Percentiles rank a stretch among this genome's conserved stretches.
Conservation (phyloP, 2,888 invertebrate genomes). For the Morpho achilles region DNA sequence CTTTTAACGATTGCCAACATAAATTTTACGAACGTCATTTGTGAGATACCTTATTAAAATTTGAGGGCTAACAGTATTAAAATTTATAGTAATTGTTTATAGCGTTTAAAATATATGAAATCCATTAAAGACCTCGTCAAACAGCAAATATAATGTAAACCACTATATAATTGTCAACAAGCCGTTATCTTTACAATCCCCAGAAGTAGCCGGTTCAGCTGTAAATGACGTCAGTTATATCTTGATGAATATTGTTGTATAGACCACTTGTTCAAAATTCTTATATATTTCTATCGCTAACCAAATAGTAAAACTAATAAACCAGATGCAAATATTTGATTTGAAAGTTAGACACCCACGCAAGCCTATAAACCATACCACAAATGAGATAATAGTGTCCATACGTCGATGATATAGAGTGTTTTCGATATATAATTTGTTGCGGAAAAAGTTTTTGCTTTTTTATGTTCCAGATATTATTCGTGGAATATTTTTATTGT, state of each 20-base stretch:
- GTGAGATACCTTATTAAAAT: no score
- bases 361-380: background rate
- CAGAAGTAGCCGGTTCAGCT: constrained; percentile 18
- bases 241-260: constrained; percentile 3
- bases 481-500: no score
- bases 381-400: constrained; percentile 1
- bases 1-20: no score
- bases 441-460: no score
- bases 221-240: constrained; percentile 4
- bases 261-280: constrained; percentile 1
- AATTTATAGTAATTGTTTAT: no score
- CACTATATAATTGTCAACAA: constrained; percentile 16
- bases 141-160: constrained; percentile 10
- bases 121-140: background rate
- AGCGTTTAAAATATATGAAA: no score
- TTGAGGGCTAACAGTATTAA: no score
- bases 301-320: constrained; percentile 4
- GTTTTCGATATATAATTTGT: no score
- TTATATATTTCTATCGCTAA: constrained; percentile 5
- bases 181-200: constrained; percentile 19
- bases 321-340: constrained; percentile 9
- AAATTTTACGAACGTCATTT: no score
- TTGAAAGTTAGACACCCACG: constrained; percentile 8
- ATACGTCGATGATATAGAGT: background rate
- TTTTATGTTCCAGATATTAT: no score